Evolutionary conservation across 23 tunicate species (phyloP).

Genomic region (Diplosoma virens): DNA sequence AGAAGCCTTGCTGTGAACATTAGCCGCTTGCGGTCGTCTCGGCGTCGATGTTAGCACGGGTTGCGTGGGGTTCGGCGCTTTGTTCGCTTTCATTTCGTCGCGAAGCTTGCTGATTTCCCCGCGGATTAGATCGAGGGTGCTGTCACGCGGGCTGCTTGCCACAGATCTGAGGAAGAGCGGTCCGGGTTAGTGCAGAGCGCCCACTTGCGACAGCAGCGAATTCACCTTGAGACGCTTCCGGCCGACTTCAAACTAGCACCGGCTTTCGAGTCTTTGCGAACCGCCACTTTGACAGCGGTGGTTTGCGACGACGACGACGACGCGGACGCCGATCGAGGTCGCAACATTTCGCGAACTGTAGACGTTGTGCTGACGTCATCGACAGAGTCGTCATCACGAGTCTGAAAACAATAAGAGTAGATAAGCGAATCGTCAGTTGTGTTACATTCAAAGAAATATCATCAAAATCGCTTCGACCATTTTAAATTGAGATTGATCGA

Average conservation of each 20-base stretch:
- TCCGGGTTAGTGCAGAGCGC: not conserved
- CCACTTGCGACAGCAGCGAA: not conserved
- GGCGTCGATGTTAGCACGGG: conserved; percentile 6
- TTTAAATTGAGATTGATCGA: too few species aligned
- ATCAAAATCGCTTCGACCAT: too few species aligned
- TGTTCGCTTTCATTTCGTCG: conserved; percentile 48
- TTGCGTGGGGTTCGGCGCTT: conserved; percentile 1
- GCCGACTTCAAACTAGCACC: conserved; percentile 44
- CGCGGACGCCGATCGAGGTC: conserved; percentile 25
- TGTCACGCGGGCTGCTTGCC: conserved; percentile 68
- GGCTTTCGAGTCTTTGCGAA: too few species aligned
- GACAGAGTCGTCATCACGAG: conserved; percentile 19
- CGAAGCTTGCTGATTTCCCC: conserved; percentile 75
- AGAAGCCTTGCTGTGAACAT: not conserved
- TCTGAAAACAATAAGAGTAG: conserved; percentile 4
- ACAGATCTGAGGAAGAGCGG: conserved; percentile 33
- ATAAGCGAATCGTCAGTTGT: too few species aligned
- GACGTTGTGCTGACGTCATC: conserved; percentile 78
- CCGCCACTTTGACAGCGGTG: not conserved
- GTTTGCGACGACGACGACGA: conserved; percentile 32
- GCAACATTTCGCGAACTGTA: conserved; percentile 61
- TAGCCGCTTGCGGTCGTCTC: not conserved
- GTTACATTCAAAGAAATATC: too few species aligned
- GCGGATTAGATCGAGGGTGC: conserved; percentile 69
- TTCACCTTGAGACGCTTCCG: conserved; percentile 44